Percentiles rank a stretch among this genome's conserved stretches.
These are phyloP conservation scores for Anguilla japonica DNA, from an alignment of 2,113 vertebrate species.

Conservation along the genomic window DNA sequence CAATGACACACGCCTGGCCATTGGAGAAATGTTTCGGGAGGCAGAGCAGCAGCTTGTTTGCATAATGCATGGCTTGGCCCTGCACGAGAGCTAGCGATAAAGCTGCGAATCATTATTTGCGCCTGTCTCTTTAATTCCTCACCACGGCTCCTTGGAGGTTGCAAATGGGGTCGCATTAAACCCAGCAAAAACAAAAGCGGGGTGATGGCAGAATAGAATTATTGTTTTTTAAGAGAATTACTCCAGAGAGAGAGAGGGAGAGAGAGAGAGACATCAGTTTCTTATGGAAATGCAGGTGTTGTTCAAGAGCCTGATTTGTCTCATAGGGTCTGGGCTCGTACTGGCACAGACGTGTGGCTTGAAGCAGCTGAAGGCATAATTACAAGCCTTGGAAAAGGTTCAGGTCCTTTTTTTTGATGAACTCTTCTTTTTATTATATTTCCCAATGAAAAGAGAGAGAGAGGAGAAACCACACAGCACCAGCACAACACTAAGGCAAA, in stretches of 20 bases:
- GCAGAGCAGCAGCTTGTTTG: neutral
- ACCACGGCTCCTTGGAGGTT: neutral
- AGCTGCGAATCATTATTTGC: neutral
- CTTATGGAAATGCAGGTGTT: neutral
- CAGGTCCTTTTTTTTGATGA: neutral
- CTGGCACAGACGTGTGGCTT: neutral
- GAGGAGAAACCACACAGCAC: too few species aligned
- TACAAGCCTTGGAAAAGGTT: neutral
- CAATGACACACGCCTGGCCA: neutral
- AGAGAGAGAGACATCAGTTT: neutral
- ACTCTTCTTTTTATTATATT: too few species aligned
- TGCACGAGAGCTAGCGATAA: neutral
- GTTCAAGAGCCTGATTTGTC: neutral
- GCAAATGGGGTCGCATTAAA: neutral
- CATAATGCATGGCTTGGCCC: neutral
- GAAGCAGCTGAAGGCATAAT: neutral
- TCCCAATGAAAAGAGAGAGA: too few species aligned
- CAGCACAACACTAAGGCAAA: too few species aligned
- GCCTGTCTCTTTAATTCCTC: neutral
- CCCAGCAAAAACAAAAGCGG: neutral
- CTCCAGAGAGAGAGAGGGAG: neutral
- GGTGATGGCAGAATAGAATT: neutral
- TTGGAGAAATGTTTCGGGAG: neutral
- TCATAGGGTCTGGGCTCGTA: too few species aligned
- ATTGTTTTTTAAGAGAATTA: neutral